Evolutionary conservation across 2,113 vertebrate genomes (phyloP), one percentile per base, ranked within the genome.

Genomic region (Charina bottae): DNA sequence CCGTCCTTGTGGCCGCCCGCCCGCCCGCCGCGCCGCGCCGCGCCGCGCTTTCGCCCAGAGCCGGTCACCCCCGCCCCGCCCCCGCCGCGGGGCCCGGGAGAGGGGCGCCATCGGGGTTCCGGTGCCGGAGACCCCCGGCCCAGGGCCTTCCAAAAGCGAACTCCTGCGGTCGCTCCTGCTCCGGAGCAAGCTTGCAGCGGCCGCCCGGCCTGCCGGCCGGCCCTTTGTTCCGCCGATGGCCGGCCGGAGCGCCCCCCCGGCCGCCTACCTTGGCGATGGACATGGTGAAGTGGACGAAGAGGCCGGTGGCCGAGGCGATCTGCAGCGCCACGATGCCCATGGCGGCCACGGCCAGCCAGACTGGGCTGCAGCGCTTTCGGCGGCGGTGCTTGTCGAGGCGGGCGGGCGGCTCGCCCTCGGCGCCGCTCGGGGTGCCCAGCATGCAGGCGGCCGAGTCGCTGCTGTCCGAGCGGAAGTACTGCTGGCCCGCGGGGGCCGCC

Each of bases 391-490:
- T 60, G 19, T 58, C 54, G 17, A 1, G 54, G 2, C 46, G 4
- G 15, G 17, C 62, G 58, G 83, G 21, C 54, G 19, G 26, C 46
- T 37, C 60, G 33, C 58, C n/a, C n/a, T 72, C 68, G n/a, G 68
- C 53, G 5, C 90, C 46, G 17, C 88, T 54, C 17, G 49, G 26
- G 33, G 2, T 23, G 6, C 84, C 42, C 26, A 93, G 64, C 93
- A 93, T 94, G 85, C 10, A 89, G 54, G 94, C 91, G 11, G 85
- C 87, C 46, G 88, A 94, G 11, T 93, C 91, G 90, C 92, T 93
- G 89, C 89, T 94, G 19, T 94, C 90, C 53, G 85, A 93, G 4
- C 83, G 26, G 28, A 89, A 92, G 64, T 90, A 94, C 4, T 90
- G 56, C 90, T 91, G 83, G 53, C 42, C n/a, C 10, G 83, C 28